phyloP scores from a whole-genome alignment of 2,797 vertebrate species.

The Ataeniobius toweri region DNA sequence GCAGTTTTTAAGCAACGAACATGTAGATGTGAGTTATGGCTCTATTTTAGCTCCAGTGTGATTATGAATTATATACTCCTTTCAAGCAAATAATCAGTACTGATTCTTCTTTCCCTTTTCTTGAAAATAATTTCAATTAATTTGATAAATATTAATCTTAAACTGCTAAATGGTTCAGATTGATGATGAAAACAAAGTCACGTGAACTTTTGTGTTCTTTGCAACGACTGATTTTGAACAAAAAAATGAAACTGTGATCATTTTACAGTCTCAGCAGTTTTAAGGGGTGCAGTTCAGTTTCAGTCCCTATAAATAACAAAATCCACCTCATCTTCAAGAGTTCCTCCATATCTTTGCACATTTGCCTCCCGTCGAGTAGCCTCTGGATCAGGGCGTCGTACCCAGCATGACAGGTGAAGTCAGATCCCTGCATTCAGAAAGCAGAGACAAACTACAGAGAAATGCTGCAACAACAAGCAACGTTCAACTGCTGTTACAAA shows the following conservation, averaged over 20 bases:
- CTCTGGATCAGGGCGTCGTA: constrained; percentile 87
- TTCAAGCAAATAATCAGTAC: background rate
- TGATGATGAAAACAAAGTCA: background rate
- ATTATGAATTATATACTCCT: background rate
- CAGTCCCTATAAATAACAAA: background rate
- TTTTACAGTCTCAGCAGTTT: background rate
- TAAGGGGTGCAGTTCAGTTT: constrained; percentile 4
- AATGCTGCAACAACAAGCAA: constrained; percentile 12
- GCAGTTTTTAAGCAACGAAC: background rate
- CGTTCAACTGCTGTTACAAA: constrained; percentile 49
- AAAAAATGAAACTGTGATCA: background rate
- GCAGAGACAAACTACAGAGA: constrained; percentile 6
- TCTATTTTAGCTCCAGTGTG: background rate
- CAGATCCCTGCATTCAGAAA: constrained; percentile 80
- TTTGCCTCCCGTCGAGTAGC: constrained; percentile 87
- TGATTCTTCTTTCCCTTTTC: background rate
- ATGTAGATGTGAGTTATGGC: background rate
- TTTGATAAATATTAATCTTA: background rate
- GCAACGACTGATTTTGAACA: background rate
- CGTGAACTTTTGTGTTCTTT: background rate
- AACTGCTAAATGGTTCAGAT: background rate
- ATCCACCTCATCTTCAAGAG: constrained; percentile 89
- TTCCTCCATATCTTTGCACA: constrained; percentile 96
- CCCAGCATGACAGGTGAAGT: constrained; percentile 86
- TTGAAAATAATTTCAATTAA: background rate